Evolutionary conservation across 2,797 vertebrate species (phyloP), one percentile per base, ranked within the genome.

Genomic region (Podarcis siculus): DNA sequence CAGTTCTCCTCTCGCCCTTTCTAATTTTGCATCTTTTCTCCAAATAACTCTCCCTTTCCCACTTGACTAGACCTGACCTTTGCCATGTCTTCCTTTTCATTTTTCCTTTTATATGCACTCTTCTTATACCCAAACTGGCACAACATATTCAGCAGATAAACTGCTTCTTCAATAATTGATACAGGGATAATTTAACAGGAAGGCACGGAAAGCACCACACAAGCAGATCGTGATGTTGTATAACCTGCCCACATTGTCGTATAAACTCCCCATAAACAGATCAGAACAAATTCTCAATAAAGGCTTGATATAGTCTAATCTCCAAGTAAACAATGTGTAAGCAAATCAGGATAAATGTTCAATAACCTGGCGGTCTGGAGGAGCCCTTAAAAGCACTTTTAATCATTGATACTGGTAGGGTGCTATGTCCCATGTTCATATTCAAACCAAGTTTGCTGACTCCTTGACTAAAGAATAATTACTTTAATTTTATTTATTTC

Each of bases 371-470:
- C 6, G 6, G 61, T 64, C 75, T 7, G 84, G 94, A 55, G 49
- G 49, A 55, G 13, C 49, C 49, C 49, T 55, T 55, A 55, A 91
- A 89, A 61, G 55, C 89, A 85, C 81, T 92, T 75, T 79, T 91
- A 82, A 77, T 94, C 64, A 75, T 77, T 94, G 9, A 88, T 79
- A 91, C 80, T 94, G 84, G 84, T 86, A 94, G 83, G 77, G 21
- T 83, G 86, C 71, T 77, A 85, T 86, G 78, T 39, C 71, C 89
- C 90, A 73, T 69, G 90, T 66, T 49, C 88, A 90, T 64, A 32
- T 90, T 90, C 88, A 93, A 87, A 35, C 92, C 92, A 94, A 92
- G 86, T 58, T 12, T 89, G 30, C 89, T 92, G 93, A 91, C 93
- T 90, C 77, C 93, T 90, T 82, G 87, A 82, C 90, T 93, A 93